These are phyloP conservation scores for Vimba vimba DNA, from an alignment of 2,113 vertebrate species.

Conservation along the genomic window DNA sequence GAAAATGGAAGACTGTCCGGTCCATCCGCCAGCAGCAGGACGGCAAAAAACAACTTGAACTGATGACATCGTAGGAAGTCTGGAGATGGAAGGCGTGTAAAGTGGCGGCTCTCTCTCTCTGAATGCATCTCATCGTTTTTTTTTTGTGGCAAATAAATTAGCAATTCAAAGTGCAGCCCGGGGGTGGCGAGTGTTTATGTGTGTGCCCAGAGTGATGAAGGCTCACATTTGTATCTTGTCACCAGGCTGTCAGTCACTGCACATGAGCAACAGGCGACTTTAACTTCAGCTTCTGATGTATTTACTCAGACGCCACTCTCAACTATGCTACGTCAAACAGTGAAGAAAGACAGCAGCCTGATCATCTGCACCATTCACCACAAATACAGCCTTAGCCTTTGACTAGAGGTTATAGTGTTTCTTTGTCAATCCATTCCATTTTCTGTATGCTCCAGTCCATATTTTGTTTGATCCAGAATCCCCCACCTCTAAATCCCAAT, in stretches of 20 bases:
- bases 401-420: neutral
- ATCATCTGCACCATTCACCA: neutral
- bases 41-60: constrained; percentile 66
- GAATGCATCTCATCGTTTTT: constrained; percentile 43
- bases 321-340: constrained; percentile 7
- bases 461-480: neutral
- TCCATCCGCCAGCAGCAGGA: constrained; percentile 53
- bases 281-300: constrained; percentile 62
- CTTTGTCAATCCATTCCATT: neutral
- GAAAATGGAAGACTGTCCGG: constrained; percentile 68
- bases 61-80: constrained; percentile 68
- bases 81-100: constrained; percentile 55
- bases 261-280: constrained; percentile 53
- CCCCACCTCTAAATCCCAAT: neutral
- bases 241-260: constrained; percentile 71
- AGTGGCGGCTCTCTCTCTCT: constrained; percentile 44
- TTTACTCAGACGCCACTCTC: constrained; percentile 40
- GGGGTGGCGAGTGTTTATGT: constrained; percentile 70
- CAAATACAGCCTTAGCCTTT: neutral
- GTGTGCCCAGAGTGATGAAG: constrained; percentile 73
- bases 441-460: neutral
- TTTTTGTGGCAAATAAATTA: constrained; percentile 68
- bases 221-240: constrained; percentile 78
- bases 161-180: constrained; percentile 71
- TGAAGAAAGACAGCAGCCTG: neutral